A percentile compares a stretch with the other conserved stretches of the same genome.
Conservation (phyloP, 2,113 vertebrate species). For the Psittacula cyanocephala region DNA sequence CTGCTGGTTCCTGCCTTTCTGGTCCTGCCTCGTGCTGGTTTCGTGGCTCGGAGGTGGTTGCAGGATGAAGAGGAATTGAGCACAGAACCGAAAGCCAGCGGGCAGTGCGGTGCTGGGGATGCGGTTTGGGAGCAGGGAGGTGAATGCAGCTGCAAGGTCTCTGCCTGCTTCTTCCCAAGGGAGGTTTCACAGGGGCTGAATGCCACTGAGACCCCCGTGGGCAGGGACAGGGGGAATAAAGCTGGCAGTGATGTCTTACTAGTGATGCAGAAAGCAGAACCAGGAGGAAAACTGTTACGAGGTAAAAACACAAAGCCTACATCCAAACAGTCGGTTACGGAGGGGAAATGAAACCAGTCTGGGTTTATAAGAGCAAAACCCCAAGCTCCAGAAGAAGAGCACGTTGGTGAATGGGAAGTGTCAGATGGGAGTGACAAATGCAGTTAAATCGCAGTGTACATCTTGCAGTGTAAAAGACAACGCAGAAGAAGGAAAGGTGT, state of each 20-base stretch:
- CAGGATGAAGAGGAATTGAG: conserved; percentile 11
- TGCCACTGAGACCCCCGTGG: neutral
- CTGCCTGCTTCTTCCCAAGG: neutral
- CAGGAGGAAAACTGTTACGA: neutral
- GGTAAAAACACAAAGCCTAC: neutral
- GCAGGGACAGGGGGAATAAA: neutral
- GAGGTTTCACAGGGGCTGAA: neutral
- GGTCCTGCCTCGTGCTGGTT: neutral
- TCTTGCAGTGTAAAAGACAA: neutral
- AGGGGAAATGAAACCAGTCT: conserved; percentile 13
- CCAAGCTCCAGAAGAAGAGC: neutral
- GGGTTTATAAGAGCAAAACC: neutral
- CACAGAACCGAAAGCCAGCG: neutral
- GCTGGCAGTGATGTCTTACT: neutral
- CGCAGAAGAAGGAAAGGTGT: neutral
- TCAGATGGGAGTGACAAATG: neutral
- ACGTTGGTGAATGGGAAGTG: neutral
- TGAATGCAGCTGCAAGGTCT: neutral
- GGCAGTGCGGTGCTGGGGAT: neutral
- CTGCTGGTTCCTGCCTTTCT: neutral
- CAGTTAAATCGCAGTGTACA: neutral
- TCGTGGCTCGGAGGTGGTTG: neutral
- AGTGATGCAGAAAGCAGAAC: neutral
- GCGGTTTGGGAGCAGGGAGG: neutral
- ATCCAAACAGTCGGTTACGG: neutral